Evolutionary conservation across 2,113 vertebrate species (phyloP).

Genomic region (Scalopus aquaticus): DNA sequence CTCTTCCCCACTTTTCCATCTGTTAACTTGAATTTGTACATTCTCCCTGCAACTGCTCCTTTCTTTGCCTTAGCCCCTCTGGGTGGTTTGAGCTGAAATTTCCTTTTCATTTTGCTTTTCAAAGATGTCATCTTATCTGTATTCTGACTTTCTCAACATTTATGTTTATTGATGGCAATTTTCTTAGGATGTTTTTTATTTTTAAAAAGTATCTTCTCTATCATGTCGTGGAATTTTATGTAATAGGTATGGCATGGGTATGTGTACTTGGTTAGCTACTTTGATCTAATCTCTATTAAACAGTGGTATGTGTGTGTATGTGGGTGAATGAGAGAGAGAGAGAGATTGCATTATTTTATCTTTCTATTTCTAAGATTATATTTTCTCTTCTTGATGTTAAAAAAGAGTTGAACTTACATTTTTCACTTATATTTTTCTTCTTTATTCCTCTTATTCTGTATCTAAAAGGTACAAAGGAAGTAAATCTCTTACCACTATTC

Average conservation of each 20-base stretch:
- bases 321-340: neutral
- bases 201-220: neutral
- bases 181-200: neutral
- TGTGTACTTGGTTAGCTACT: neutral
- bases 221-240: neutral
- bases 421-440: neutral
- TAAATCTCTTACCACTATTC: neutral
- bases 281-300: neutral
- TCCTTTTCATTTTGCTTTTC: conserved; percentile 3
- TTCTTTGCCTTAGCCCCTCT: neutral
- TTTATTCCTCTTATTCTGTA: neutral
- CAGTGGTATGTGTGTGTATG: neutral
- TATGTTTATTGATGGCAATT: neutral
- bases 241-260: neutral
- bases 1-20: neutral
- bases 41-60: neutral
- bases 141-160: neutral
- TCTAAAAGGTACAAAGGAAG: neutral
- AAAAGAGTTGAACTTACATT: neutral
- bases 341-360: neutral
- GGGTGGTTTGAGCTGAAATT: neutral
- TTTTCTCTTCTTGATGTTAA: conserved; percentile 36
- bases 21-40: neutral
- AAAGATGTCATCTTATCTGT: neutral
- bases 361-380: conserved; percentile 17